Conservation (phyloP, 2,797 vertebrate species). For the Ceryle rudis region DNA sequence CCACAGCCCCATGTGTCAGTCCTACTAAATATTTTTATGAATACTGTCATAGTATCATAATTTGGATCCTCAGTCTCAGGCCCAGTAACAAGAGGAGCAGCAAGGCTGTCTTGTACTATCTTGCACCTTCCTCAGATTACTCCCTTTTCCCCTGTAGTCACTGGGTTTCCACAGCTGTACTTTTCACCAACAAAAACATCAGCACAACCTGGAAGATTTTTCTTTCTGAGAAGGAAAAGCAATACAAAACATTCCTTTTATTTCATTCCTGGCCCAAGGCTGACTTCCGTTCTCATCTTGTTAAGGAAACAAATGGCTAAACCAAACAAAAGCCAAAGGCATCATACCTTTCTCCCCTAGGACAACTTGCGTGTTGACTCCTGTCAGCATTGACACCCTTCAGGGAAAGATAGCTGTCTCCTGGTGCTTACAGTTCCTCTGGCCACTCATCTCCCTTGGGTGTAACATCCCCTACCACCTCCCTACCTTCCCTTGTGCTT, state of each 20-base stretch:
- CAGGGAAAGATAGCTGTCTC: not conserved
- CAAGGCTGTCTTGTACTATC: not conserved
- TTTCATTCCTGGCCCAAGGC: not conserved
- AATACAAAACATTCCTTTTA: not conserved
- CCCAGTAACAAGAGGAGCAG: not conserved
- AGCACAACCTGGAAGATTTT: not conserved
- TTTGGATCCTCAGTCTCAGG: not conserved
- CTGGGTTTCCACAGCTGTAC: not conserved
- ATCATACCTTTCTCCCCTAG: not conserved
- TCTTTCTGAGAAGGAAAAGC: not conserved
- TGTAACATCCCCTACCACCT: accelerated
- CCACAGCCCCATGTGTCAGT: not conserved
- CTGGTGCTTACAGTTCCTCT: not conserved
- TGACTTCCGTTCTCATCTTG: not conserved
- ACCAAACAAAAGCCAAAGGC: not conserved
- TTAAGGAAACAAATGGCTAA: not conserved
- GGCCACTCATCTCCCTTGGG: not conserved
- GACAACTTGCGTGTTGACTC: accelerated
- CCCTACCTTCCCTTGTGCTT: not conserved
- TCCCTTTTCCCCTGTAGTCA: not conserved
- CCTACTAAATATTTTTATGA: not conserved
- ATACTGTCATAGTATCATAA: not conserved
- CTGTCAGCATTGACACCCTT: not conserved
- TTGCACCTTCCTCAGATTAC: not conserved
- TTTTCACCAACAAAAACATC: not conserved